Conservation (phyloP, 2,113 vertebrate species). For the Ochotona curzoniae region DNA sequence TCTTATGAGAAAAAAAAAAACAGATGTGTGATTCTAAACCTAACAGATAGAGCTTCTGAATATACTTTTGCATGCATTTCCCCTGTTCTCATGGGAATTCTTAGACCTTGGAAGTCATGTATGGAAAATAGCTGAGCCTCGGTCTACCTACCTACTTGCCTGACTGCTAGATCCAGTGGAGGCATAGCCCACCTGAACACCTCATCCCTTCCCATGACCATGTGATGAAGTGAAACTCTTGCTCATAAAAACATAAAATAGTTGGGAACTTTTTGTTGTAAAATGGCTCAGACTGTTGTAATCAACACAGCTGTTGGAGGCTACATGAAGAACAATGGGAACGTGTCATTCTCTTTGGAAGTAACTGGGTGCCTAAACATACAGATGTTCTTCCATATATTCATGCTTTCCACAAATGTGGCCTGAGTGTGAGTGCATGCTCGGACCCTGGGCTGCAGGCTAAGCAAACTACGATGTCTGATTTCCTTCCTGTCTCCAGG, state of each 20-base stretch:
- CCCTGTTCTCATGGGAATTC: background rate
- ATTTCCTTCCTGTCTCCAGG: background rate
- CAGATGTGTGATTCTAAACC: background rate
- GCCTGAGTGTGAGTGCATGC: background rate
- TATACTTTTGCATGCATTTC: fast-evolving
- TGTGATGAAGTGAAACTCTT: background rate
- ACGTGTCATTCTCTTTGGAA: background rate
- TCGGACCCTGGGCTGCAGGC: fast-evolving
- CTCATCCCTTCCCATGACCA: background rate
- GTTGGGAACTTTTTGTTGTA: background rate
- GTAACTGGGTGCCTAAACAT: background rate
- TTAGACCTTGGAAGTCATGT: background rate
- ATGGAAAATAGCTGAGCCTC: background rate
- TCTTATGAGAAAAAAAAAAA: background rate
- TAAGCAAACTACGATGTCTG: background rate
- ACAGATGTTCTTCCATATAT: background rate
- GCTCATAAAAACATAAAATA: background rate
- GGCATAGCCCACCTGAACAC: no score
- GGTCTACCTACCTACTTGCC: background rate
- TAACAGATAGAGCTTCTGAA: background rate
- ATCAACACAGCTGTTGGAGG: background rate
- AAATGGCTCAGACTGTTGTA: background rate
- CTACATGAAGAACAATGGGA: background rate
- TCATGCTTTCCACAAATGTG: background rate
- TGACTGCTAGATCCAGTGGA: background rate